Evolutionary conservation across 2,797 vertebrate genomes (phyloP), one percentile per base, ranked within the genome.

Genomic region (Pempheris klunzingeri): DNA sequence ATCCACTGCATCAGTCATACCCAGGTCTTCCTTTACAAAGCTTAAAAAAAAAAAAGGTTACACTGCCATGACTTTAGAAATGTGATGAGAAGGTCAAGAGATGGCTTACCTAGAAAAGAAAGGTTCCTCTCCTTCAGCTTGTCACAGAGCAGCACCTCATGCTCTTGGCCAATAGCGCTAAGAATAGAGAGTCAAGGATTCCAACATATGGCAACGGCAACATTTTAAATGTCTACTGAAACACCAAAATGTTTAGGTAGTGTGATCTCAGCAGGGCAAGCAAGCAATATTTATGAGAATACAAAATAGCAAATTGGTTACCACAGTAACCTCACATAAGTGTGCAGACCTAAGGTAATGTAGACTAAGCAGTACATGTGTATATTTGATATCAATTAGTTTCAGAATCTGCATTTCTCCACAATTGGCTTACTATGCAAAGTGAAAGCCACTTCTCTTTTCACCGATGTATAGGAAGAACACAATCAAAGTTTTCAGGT

Each of bases 131-230:
- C 96, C 74, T 96, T 91, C 82, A 99, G 96, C 86, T 97, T 96
- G 88, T 98, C 97, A 90, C 96, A 88, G 30, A 99, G 96, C 69
- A 99, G 92, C 63, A 99, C 95, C 92, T 99, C 98, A 4, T 99
- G 97, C 64, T 99, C 98, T 61, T 98, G 95, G 39, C 98, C 98
- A 87, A 99, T 97, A 71, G 97, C 95, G 0, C 98, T 99, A 85
- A 83, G 90, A 95, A 94, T 17, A 71, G 5, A 71, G 44, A 79
- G 90, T 94, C 81, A 93, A 92, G 90, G 92, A 88, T 71, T 83
- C 64, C 74, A 84, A 87, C 69, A 65, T 2, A 63, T 22, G 81
- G 43, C 7, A 58, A 70, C 9, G 66, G 38, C 14, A 67, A 18
- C 4, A 36, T 47, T 52, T 36, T 13, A 39, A 10, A 61, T 7